phyloP scores from a whole-genome alignment of 2,797 vertebrate genomes.

The Falco concolor region DNA sequence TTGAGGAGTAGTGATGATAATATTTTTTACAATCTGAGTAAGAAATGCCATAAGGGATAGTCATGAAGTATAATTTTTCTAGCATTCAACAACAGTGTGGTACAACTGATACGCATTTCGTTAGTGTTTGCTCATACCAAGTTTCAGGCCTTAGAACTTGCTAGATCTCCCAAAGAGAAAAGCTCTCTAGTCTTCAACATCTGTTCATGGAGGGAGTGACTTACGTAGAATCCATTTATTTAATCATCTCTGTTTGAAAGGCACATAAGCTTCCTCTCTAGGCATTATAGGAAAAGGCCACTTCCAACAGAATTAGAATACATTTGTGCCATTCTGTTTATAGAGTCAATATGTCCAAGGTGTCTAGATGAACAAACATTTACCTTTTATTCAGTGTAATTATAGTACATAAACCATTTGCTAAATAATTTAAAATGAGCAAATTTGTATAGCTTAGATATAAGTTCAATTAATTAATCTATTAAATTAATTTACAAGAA shows the following conservation, averaged over 20 bases:
- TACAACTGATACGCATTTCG: not conserved
- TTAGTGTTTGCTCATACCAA: not conserved
- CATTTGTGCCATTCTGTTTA: not conserved
- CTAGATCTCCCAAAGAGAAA: not conserved
- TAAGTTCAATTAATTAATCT: not conserved
- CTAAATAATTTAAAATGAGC: not conserved
- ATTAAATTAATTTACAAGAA: constrained; percentile 10
- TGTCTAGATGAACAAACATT: not conserved
- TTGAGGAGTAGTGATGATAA: not conserved
- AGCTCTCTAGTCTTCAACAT: not conserved
- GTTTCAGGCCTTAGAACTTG: not conserved
- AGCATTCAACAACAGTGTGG: not conserved
- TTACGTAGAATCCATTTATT: not conserved
- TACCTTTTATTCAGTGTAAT: not conserved
- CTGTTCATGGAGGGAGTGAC: not conserved
- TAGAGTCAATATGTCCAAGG: not conserved
- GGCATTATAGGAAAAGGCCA: not conserved
- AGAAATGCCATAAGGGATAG: not conserved
- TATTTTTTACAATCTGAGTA: not conserved
- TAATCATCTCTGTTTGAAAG: not conserved
- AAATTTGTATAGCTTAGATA: constrained; percentile 8
- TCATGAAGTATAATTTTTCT: not conserved
- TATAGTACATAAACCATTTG: not conserved
- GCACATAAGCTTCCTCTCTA: not conserved
- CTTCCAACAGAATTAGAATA: not conserved